These are phyloP conservation scores for Oreotrochilus melanogaster DNA, from an alignment of 2,113 vertebrate species.

Conservation along the genomic window DNA sequence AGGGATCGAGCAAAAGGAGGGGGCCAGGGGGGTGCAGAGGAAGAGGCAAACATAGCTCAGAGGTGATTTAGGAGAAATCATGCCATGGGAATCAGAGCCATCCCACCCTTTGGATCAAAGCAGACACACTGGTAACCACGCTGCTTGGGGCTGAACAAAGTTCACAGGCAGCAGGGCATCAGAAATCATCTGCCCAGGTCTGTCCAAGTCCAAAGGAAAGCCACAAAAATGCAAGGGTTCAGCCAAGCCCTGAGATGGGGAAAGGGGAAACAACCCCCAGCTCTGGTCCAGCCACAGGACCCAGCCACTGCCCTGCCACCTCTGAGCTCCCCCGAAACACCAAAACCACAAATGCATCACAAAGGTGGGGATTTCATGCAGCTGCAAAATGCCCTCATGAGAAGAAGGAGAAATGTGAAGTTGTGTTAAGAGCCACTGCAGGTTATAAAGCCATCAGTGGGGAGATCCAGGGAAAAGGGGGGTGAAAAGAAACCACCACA, in stretches of 20 bases:
- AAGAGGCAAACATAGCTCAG: neutral
- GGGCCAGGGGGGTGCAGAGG: neutral
- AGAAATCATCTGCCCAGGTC: neutral
- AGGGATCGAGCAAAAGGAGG: neutral
- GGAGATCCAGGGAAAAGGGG: constrained; percentile 20
- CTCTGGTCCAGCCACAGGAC: neutral
- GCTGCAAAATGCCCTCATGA: neutral
- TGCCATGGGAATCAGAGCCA: neutral
- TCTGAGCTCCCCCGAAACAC: neutral
- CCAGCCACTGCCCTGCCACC: neutral
- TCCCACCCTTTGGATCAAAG: neutral
- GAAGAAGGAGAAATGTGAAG: neutral
- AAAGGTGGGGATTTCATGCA: constrained; percentile 60
- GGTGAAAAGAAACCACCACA: constrained; percentile 50
- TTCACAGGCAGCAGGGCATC: neutral
- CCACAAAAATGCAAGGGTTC: neutral
- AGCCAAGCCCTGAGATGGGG: neutral
- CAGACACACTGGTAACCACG: neutral
- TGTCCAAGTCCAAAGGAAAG: neutral
- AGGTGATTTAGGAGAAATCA: neutral
- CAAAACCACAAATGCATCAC: neutral
- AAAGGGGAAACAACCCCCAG: neutral
- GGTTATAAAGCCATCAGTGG: constrained; percentile 66
- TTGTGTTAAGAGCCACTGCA: constrained; percentile 66
- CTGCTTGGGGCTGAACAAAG: neutral